These are phyloP conservation scores for Drepanosiphum platanoidis DNA, from an alignment of 2,888 invertebrate genomes.

Conservation along the genomic window DNA sequence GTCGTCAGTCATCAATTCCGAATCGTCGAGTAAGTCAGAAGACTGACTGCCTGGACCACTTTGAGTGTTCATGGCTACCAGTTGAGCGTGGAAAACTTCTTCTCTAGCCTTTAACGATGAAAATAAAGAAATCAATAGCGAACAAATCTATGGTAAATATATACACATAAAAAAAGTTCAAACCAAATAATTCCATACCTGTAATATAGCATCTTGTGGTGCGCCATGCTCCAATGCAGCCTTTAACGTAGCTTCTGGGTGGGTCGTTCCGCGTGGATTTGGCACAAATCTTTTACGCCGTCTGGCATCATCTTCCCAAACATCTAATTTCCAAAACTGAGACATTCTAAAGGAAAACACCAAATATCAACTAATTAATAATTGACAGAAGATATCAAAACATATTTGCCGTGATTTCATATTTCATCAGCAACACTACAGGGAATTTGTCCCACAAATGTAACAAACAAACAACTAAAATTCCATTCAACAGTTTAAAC, in stretches of 20 bases:
- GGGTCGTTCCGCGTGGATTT: constrained; percentile 92
- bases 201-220: constrained; percentile 91
- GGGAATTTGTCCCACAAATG: too few species aligned
- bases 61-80: constrained; percentile 81
- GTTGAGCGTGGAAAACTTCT: constrained; percentile 87
- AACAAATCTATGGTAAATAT: too few species aligned
- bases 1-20: constrained; percentile 90
- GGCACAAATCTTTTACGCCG: constrained; percentile 94
- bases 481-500: too few species aligned
- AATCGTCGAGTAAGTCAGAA: constrained; percentile 90
- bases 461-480: too few species aligned
- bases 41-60: constrained; percentile 71
- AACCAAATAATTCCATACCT: constrained; percentile 70
- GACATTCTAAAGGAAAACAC: constrained; percentile 67
- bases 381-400: too few species aligned
- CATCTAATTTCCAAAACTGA: constrained; percentile 94
- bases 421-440: too few species aligned
- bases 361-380: too few species aligned
- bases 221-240: constrained; percentile 85
- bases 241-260: constrained; percentile 88
- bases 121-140: not conserved
- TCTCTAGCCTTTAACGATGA: constrained; percentile 77
- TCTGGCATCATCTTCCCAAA: constrained; percentile 99
- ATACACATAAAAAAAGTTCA: not conserved
- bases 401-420: too few species aligned